Evolutionary conservation across 2,888 invertebrate genomes (phyloP).

Genomic region (Scaptomyza flava): DNA sequence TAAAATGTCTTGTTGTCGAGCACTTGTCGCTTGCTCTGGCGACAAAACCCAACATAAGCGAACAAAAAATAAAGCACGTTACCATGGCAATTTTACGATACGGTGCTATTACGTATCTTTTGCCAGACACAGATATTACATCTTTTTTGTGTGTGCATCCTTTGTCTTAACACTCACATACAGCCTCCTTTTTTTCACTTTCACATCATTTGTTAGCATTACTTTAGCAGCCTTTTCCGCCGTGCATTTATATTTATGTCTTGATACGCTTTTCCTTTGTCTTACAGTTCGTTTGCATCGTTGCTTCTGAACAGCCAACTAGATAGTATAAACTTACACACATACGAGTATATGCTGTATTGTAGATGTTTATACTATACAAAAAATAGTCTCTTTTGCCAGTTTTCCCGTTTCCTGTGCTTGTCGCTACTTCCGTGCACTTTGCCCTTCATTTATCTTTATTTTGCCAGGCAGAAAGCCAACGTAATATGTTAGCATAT

Average conservation of each 20-base stretch:
- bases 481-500: slow-evolving; percentile 43
- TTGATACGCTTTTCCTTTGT: slow-evolving; percentile 40
- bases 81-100: slow-evolving; percentile 60
- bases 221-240: slow-evolving; percentile 71
- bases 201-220: slow-evolving; percentile 73
- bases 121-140: slow-evolving; percentile 37
- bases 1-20: slow-evolving; percentile 1
- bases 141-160: slow-evolving; percentile 65
- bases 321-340: slow-evolving; percentile 1
- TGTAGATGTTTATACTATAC: neutral
- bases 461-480: slow-evolving; percentile 15
- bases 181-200: slow-evolving; percentile 36
- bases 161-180: slow-evolving; percentile 31
- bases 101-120: slow-evolving; percentile 68
- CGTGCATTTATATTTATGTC: slow-evolving; percentile 62
- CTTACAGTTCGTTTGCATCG: slow-evolving; percentile 1
- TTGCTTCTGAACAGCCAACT: slow-evolving; percentile 10
- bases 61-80: slow-evolving; percentile 53
- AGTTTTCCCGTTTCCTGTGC: slow-evolving; percentile 56
- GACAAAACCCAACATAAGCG: neutral
- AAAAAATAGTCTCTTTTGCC: slow-evolving; percentile 49
- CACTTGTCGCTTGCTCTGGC: slow-evolving; percentile 2
- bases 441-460: slow-evolving; percentile 58
- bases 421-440: slow-evolving; percentile 50
- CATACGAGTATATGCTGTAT: neutral